Base-by-base conservation (phyloP, 2,113 vertebrate species). In the Mormyrus iriodes region DNA sequence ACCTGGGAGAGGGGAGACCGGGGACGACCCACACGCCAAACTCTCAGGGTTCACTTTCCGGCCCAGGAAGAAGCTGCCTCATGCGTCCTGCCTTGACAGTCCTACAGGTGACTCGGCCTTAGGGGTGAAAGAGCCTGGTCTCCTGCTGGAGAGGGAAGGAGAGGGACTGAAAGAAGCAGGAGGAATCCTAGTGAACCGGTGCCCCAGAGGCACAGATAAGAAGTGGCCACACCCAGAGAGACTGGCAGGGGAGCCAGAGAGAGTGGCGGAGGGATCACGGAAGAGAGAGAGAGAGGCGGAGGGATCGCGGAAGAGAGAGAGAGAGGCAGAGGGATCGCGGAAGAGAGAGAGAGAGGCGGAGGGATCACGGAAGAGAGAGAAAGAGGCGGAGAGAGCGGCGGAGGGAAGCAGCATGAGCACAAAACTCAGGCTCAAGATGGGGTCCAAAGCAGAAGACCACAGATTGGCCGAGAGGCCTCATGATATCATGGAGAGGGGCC, bases 11-110 rank as follows among this genome's bases (percentile, higher is more conserved):
- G 49, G 88, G 10, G 90, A 86, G 1, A 89, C 91, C 84, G 17
- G 73, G 4, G 44, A 48, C 49, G 1, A 7, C 27, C 85, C 94
- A 0, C 91, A 65, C 19, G 21, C 13, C 10, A 93, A 91, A 90
- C 89, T 96, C 0, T 93, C 94, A 3, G 85, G 82, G 44, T 96
- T 95, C 65, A 90, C 52, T 6, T 96, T 96, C 88, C 93, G 92
- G 82, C 92, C 93, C 39, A 94, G 53, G 65, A 90, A 89, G 51
- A 94, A 86, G 88, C 86, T 94, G 46, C 73, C 19, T n/a, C 92
- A 90, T 39, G 89, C 65, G 0, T 69, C 51, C 44, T 24, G 42
- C 24, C 5, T 12, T 10, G 10, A 31, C 19, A 73, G 44, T 39
- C 13, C 24, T 10, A 61, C 12, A 35, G n/a, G 6, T 51, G 31